A percentile compares a stretch with the other conserved stretches of the same genome.
Conservation (phyloP, 2,888 invertebrate species). For the Norana najaformis region DNA sequence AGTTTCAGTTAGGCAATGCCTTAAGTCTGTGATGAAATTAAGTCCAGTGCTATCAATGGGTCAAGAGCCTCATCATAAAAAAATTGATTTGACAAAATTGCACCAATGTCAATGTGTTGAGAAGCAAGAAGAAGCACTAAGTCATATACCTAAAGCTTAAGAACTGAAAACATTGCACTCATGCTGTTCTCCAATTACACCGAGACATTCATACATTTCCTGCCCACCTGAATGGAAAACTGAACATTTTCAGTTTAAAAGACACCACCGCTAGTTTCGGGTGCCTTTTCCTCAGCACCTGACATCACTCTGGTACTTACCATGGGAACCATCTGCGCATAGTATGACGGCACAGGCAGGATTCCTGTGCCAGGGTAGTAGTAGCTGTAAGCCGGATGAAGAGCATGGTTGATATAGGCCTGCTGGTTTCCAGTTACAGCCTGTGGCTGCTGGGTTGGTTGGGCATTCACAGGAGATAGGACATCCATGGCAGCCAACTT, state of each 20-base stretch:
- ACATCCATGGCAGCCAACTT: conserved; percentile 33
- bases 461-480: conserved; percentile 16
- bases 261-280: too few species aligned
- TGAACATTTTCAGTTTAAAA: too few species aligned
- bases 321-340: conserved; percentile 35
- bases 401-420: conserved; percentile 18
- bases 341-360: conserved; percentile 34
- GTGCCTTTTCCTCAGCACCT: too few species aligned
- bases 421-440: conserved; percentile 29
- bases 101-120: too few species aligned
- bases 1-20: neutral
- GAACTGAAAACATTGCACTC: too few species aligned
- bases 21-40: neutral
- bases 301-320: conserved; percentile 22
- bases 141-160: too few species aligned
- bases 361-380: conserved; percentile 31
- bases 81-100: too few species aligned
- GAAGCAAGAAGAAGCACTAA: too few species aligned
- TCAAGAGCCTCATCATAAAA: neutral
- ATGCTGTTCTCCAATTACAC: too few species aligned
- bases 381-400: conserved; percentile 28
- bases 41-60: too few species aligned
- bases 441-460: conserved; percentile 29
- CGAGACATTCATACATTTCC: too few species aligned
- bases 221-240: too few species aligned